Conservation (phyloP, 2,797 vertebrate genomes). For the Aphelocoma californica region DNA sequence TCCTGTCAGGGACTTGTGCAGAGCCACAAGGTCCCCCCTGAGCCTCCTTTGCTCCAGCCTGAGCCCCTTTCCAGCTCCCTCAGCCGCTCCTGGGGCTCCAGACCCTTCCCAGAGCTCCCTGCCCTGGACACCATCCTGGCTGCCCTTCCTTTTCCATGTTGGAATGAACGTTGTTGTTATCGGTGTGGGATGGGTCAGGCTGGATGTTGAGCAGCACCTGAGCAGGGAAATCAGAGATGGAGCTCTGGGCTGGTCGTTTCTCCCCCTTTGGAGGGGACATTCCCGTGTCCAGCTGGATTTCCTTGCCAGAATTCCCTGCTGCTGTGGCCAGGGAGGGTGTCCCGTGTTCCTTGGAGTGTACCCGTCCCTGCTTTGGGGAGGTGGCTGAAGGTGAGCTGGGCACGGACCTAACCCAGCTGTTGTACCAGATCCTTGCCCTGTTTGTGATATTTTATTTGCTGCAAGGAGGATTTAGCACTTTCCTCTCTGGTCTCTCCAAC, state of each 20-base stretch:
- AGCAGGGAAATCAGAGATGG: neutral
- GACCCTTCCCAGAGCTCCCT: neutral
- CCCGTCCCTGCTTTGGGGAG: neutral
- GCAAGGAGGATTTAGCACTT: neutral
- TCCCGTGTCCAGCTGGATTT: neutral
- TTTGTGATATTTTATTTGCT: neutral
- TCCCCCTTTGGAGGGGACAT: neutral
- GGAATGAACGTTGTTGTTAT: fast-evolving
- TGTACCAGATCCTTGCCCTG: neutral
- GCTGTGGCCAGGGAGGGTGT: fast-evolving
- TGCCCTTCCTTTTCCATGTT: fast-evolving
- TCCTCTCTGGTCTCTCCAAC: fast-evolving
- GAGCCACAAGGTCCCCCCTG: neutral
- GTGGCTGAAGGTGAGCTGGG: neutral
- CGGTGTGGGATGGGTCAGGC: fast-evolving
- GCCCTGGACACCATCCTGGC: neutral
- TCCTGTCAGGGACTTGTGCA: neutral
- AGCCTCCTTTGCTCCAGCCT: neutral
- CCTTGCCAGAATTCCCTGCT: neutral
- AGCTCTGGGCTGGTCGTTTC: neutral
- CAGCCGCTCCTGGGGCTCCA: neutral
- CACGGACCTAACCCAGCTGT: neutral
- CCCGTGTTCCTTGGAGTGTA: fast-evolving
- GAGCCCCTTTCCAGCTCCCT: neutral
- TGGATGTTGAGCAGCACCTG: neutral